phyloP scores from a whole-genome alignment of 1,140 invertebrate genomes.

The Cepaea nemoralis region DNA sequence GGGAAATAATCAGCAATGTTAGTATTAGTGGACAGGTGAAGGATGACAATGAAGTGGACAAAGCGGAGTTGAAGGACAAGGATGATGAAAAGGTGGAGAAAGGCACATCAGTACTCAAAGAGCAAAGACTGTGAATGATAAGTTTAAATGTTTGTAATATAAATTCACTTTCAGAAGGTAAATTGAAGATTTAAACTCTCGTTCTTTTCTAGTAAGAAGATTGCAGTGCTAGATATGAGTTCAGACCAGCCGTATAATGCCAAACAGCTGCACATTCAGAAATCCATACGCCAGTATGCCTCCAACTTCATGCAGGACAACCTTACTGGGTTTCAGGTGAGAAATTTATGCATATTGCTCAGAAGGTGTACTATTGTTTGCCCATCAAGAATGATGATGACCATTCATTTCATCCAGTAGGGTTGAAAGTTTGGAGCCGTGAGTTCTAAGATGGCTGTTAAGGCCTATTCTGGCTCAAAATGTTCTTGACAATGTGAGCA shows the following conservation, averaged over 20 bases:
- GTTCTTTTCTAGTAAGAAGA: constrained; percentile 82
- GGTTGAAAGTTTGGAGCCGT: no score
- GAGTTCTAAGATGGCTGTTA: no score
- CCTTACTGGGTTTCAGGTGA: constrained; percentile 78
- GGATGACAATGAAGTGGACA: no score
- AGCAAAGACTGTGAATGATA: not conserved
- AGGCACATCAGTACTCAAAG: not conserved
- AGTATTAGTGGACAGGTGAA: no score
- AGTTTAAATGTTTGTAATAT: not conserved
- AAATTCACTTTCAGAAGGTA: not conserved
- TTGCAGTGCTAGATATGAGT: constrained; percentile 78
- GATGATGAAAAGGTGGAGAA: not conserved
- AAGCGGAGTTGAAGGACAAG: no score
- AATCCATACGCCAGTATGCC: constrained; percentile 76
- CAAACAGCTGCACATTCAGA: constrained; percentile 77
- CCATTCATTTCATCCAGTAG: no score
- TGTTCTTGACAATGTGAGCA: no score
- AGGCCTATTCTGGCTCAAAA: no score
- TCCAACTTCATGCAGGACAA: constrained; percentile 80
- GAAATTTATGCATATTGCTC: not conserved
- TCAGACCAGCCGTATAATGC: constrained; percentile 76
- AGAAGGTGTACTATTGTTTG: no score
- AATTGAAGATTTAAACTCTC: no score
- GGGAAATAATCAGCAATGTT: no score
- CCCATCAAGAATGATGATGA: no score